These are phyloP conservation scores for Dicaeum eximium DNA, from an alignment of 2,113 vertebrate genomes.

Conservation along the genomic window DNA sequence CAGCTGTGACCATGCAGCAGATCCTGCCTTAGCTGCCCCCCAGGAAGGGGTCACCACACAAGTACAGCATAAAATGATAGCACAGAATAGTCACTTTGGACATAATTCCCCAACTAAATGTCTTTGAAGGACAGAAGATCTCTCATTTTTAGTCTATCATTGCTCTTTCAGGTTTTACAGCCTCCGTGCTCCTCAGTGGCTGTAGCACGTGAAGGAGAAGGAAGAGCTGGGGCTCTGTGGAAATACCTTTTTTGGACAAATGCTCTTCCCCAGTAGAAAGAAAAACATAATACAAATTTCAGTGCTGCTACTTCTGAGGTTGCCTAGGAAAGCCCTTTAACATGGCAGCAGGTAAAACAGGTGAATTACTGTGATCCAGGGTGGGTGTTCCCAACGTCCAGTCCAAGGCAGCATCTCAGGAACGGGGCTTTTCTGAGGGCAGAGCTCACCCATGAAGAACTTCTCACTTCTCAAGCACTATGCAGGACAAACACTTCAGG, in stretches of 20 bases:
- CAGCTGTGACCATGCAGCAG: neutral
- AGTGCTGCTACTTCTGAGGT: neutral
- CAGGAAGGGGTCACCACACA: neutral
- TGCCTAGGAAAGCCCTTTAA: neutral
- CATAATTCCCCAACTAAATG: neutral
- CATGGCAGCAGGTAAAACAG: neutral
- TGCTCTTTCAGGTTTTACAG: neutral
- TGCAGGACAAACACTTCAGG: neutral
- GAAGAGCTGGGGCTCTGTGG: neutral
- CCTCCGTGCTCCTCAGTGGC: neutral
- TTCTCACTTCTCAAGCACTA: neutral
- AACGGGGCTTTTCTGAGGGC: neutral
- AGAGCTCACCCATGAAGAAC: neutral
- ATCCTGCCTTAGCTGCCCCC: neutral
- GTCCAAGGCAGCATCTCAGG: neutral
- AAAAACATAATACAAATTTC: neutral
- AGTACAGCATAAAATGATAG: neutral
- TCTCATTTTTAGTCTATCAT: neutral
- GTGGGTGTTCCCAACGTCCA: accelerated
- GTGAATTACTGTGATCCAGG: neutral
- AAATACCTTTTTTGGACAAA: neutral
- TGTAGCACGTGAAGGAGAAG: neutral
- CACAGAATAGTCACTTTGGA: neutral
- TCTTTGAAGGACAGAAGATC: neutral
- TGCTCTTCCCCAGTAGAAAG: neutral